Conservation (phyloP, 2,113 vertebrate species). For the Castor canadensis region DNA sequence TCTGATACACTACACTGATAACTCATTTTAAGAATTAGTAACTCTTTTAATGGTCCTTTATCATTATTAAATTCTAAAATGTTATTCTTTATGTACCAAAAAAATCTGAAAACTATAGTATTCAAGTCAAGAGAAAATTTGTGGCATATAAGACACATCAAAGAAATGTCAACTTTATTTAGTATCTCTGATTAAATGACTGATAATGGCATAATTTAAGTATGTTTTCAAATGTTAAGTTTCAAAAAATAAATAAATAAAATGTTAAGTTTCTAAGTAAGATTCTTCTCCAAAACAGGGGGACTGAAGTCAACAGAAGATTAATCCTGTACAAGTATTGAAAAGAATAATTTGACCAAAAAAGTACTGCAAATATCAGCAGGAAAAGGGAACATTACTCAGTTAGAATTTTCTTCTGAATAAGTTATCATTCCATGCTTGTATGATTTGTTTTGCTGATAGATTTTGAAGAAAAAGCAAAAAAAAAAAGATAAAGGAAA, state of each 20-base stretch:
- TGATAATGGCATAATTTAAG: not conserved
- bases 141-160: not conserved
- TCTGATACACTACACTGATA: not conserved
- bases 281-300: not conserved
- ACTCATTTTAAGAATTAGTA: constrained; percentile 14
- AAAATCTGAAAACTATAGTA: not conserved
- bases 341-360: not conserved
- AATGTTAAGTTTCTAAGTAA: not conserved
- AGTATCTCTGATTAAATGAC: not conserved
- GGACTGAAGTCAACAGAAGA: not conserved
- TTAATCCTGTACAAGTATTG: not conserved
- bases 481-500: not conserved
- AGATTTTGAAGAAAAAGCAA: constrained; percentile 34
- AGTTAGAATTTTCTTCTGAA: constrained; percentile 20
- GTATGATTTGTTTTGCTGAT: not conserved
- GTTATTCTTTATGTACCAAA: not conserved
- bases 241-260: too few relatives aligned
- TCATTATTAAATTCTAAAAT: constrained; percentile 39
- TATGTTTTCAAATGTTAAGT: not conserved
- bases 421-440: not conserved
- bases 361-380: not conserved
- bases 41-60: not conserved
- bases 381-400: not conserved
- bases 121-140: constrained; percentile 23
- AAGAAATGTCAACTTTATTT: constrained; percentile 2